Evolutionary conservation across 2,113 vertebrate species (phyloP), one percentile per base, ranked within the genome.

Genomic region (Paracanthobrama guichenoti): DNA sequence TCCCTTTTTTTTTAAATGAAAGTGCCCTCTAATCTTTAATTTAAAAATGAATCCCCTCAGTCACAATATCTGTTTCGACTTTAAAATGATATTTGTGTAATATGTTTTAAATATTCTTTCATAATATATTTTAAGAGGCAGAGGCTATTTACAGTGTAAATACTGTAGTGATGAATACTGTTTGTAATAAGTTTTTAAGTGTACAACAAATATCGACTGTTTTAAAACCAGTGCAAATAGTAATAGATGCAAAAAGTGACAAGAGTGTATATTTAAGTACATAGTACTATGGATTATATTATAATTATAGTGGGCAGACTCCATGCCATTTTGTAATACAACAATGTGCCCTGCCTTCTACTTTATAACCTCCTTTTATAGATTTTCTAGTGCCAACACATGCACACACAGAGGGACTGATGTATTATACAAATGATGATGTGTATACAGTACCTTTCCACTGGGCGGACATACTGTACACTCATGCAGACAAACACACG

Each of bases 361-460:
- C 69, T 81, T 86, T 57, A 60, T 42, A 5, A 53, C 62, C 64
- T 26, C 28, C 18, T 66, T 60, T 77, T 35, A 78, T 64, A 35
- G 18, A 62, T 28, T 50, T 66, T 35, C 35, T 79, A 39, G 46
- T 39, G 72, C 60, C 66, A 74, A 20, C 46, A 39, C 80, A 28
- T 35, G 57, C 60, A 67, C 72, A 28, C 66, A 83, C 59, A 26
- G 35, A 77, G 78, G 55, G 50, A 26, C n/a, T 83, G 83, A 79
- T 50, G 22, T 6, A 24, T 59, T 42, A 64, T 59, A 73, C 12
- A 77, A 35, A 84, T 87, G 82, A 67, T 72, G 64, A 8, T 78
- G 28, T 72, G 64, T 78, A 46, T 82, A 80, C 18, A 84, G 44
- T 80, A 83, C 22, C 31, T 72, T 78, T 79, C 75, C 46, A 42